phyloP scores from a whole-genome alignment of 2,888 invertebrate species.

The Myopa testacea region DNA sequence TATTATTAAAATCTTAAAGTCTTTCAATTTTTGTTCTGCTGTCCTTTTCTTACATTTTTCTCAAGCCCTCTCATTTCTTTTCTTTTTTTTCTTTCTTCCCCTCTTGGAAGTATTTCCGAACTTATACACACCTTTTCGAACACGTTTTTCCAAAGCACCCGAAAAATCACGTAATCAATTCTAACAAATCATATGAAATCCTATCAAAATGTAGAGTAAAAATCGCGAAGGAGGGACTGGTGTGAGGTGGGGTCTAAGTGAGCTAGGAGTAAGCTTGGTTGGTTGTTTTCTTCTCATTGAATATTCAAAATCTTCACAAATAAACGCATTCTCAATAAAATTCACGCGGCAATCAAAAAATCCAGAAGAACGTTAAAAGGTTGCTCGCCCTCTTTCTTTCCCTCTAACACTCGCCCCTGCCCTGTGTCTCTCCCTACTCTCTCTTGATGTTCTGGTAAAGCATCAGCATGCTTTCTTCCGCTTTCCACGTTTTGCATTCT shows the following conservation, averaged over 20 bases:
- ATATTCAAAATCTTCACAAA: slow-evolving; percentile 38
- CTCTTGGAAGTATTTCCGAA: too few relatives aligned
- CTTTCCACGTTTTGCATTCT: too few relatives aligned
- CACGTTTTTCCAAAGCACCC: too few relatives aligned
- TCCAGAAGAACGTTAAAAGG: slow-evolving; percentile 1
- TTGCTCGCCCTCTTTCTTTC: neutral
- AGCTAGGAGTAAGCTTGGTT: neutral
- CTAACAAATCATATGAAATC: slow-evolving; percentile 22
- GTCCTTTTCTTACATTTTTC: neutral
- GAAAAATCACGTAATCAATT: slow-evolving; percentile 36
- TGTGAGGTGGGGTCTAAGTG: neutral
- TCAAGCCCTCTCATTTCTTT: too few relatives aligned
- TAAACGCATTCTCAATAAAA: slow-evolving; percentile 34
- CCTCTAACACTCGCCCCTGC: neutral
- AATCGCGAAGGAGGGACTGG: neutral
- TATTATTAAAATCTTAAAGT: neutral
- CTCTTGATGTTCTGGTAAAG: neutral
- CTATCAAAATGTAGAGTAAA: neutral
- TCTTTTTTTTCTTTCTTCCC: too few relatives aligned
- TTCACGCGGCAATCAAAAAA: neutral
- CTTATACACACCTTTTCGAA: too few relatives aligned
- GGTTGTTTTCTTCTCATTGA: slow-evolving; percentile 19
- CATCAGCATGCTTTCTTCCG: too few relatives aligned
- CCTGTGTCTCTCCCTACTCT: neutral
- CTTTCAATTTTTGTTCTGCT: neutral